phyloP scores from a whole-genome alignment of 2,113 vertebrate genomes.

The Cheirogaleus medius region DNA sequence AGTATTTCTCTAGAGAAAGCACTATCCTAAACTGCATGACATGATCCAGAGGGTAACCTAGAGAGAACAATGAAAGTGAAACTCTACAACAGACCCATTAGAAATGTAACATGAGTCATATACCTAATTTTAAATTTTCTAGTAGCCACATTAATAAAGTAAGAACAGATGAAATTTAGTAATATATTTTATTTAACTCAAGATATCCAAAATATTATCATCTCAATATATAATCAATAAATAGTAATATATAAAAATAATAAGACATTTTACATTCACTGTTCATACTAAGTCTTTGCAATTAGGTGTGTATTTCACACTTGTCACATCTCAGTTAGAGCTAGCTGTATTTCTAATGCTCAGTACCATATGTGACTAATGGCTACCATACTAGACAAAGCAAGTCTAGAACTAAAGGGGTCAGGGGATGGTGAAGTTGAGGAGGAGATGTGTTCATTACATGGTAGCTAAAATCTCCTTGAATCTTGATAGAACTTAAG shows the following conservation, averaged over 20 bases:
- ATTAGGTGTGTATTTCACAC: not conserved
- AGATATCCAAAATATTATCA: not conserved
- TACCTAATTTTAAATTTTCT: not conserved
- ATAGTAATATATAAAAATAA: not conserved
- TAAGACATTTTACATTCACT: not conserved
- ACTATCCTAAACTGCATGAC: not conserved
- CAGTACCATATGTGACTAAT: not conserved
- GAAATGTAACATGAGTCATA: not conserved
- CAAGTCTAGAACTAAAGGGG: not conserved
- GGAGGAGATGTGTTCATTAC: not conserved
- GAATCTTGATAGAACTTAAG: not conserved
- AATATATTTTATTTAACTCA: not conserved
- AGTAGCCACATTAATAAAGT: not conserved
- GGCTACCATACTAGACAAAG: not conserved
- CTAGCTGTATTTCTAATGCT: not conserved
- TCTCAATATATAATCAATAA: not conserved
- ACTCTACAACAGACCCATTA: not conserved
- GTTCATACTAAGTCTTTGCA: not conserved
- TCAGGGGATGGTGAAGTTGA: not conserved
- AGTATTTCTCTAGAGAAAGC: slow-evolving; percentile 9
- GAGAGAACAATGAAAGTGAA: not conserved
- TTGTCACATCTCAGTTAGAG: not conserved
- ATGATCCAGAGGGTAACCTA: not conserved
- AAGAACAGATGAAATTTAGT: not conserved
- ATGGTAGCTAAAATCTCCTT: not conserved